Conservation (phyloP, 1,140 invertebrate genomes). For the Pseudoatta argentina region DNA sequence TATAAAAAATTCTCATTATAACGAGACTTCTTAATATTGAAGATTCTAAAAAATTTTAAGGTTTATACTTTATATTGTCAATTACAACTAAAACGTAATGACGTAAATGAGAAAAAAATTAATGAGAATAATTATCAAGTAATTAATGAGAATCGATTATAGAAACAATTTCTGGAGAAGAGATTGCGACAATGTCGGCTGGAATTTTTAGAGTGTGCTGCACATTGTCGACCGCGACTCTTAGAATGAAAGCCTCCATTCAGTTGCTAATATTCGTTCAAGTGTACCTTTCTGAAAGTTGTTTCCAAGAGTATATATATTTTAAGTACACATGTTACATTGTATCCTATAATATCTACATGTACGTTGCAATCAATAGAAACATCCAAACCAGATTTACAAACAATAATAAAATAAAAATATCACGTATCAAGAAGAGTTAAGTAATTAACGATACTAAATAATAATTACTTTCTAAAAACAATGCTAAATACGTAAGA, state of each 20-base stretch:
- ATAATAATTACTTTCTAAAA: neutral
- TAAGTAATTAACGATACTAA: neutral
- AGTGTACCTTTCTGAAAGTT: constrained; percentile 57
- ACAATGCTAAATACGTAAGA: neutral
- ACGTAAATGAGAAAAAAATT: constrained; percentile 18
- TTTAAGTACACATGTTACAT: constrained; percentile 41
- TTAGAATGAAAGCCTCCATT: constrained; percentile 58
- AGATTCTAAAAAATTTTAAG: neutral
- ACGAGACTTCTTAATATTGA: neutral
- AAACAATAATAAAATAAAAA: neutral
- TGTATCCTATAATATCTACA: neutral
- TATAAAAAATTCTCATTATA: neutral
- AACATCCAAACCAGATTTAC: neutral
- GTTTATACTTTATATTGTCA: neutral
- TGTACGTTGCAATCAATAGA: neutral
- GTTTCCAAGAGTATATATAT: constrained; percentile 51
- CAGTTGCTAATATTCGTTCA: constrained; percentile 58
- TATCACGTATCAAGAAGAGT: neutral
- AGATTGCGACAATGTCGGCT: constrained; percentile 60
- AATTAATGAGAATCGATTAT: constrained; percentile 64
- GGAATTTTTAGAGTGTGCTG: constrained; percentile 61
- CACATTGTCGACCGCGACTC: constrained; percentile 44
- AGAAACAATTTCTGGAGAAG: constrained; percentile 74
- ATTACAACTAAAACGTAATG: neutral
- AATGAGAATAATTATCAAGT: neutral